A percentile compares a stretch with the other conserved stretches of the same genome.
phyloP scores from a whole-genome alignment of 2,888 invertebrate species.

The Hirudinaria manillensis region DNA sequence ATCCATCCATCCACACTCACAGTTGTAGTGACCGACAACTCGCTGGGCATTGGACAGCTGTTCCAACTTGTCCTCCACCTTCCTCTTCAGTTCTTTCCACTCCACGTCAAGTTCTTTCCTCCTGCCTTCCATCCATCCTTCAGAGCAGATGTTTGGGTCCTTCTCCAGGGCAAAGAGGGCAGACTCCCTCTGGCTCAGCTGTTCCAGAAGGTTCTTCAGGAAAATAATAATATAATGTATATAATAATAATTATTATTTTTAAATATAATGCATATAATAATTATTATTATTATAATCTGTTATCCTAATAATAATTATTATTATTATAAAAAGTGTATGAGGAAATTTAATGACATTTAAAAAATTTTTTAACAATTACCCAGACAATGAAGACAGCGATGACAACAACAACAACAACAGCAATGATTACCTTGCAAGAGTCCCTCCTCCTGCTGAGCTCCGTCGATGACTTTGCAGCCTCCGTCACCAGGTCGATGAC shows the following conservation, averaged over 20 bases:
- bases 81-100: constrained; percentile 48
- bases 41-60: neutral
- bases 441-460: constrained; percentile 5
- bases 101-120: constrained; percentile 41
- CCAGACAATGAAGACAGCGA: neutral
- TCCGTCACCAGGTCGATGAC: neutral
- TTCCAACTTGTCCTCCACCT: constrained; percentile 42
- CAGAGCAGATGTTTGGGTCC: constrained; percentile 43
- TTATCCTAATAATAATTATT: neutral
- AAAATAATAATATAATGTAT: neutral
- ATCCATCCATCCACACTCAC: neutral
- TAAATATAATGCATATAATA: neutral
- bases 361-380: neutral
- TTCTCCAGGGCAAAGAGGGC: constrained; percentile 12
- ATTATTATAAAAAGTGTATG: neutral
- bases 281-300: no score
- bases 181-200: constrained; percentile 16
- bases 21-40: neutral
- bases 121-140: constrained; percentile 42
- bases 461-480: neutral
- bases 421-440: neutral
- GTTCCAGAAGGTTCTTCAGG: constrained; percentile 35
- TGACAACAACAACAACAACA: neutral
- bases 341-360: neutral
- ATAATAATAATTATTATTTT: neutral